phyloP scores from a whole-genome alignment of 2,113 vertebrate species.

The Ammodytes marinus region DNA sequence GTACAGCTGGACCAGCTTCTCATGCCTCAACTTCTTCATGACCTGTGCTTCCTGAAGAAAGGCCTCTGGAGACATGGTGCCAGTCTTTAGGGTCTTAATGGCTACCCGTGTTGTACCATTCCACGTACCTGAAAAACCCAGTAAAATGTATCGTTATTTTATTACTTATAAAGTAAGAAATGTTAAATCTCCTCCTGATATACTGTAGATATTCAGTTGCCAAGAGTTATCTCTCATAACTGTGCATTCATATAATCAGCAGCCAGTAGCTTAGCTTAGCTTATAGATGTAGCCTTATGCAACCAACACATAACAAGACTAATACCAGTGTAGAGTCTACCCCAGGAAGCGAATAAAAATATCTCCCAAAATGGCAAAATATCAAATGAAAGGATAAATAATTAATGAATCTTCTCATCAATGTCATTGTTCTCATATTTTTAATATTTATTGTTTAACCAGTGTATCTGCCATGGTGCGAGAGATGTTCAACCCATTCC shows the following conservation, averaged over 20 bases:
- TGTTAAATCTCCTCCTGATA: neutral
- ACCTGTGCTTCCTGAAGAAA: slow-evolving; percentile 98
- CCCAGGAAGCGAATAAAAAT: neutral
- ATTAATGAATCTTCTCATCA: neutral
- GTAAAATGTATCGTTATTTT: neutral
- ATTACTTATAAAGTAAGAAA: neutral
- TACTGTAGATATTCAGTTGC: neutral
- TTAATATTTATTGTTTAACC: neutral
- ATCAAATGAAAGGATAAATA: neutral
- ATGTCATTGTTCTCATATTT: neutral
- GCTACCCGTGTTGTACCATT: slow-evolving; percentile 95
- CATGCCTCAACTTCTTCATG: slow-evolving; percentile 97
- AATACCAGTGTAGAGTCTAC: neutral
- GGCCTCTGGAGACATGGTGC: slow-evolving; percentile 97
- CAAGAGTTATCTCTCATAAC: too few species aligned
- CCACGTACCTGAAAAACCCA: slow-evolving; percentile 90
- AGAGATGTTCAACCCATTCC: neutral
- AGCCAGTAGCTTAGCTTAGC: neutral
- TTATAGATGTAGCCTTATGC: too few species aligned
- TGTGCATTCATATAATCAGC: neutral
- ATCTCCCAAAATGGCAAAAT: neutral
- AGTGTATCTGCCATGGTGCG: neutral
- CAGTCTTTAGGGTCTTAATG: slow-evolving; percentile 95
- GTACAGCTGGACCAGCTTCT: slow-evolving; percentile 96
- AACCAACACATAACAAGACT: neutral